Evolutionary conservation across 1,140 invertebrate species (phyloP).

Genomic region (Branchinecta lindahli): DNA sequence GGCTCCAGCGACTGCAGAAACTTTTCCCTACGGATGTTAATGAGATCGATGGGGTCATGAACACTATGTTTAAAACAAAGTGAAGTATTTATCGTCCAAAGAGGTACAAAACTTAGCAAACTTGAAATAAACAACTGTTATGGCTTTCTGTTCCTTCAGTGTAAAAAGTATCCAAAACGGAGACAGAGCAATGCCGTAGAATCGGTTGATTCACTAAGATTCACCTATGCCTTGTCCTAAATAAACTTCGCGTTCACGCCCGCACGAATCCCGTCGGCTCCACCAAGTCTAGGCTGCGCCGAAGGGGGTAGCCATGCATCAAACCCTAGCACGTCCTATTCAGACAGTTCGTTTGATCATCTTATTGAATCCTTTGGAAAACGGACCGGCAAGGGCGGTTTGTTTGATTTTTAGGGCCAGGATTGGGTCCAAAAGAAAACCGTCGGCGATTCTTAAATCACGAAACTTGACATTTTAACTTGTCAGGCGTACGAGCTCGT

Average conservation of each 20-base stretch:
- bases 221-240: neutral
- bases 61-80: no score
- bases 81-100: no score
- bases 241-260: neutral
- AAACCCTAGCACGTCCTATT: neutral
- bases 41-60: no score
- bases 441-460: neutral
- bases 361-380: neutral
- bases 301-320: constrained; percentile 7
- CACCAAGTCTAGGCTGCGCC: neutral
- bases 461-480: neutral
- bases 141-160: no score
- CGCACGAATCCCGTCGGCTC: neutral
- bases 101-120: no score
- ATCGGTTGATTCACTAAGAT: no score
- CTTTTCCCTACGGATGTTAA: no score
- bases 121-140: no score
- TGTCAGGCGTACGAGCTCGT: neutral
- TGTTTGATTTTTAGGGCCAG: neutral
- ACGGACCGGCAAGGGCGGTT: neutral
- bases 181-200: no score
- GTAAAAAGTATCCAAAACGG: no score
- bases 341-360: constrained; percentile 10
- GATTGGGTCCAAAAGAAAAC: neutral
- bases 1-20: no score